Evolutionary conservation across 1,140 invertebrate genomes (phyloP).

Genomic region (Apis mellifera): Amel_HAv3.1 CM009942.2:9124501-9125000

Average conservation of each 20-base stretch:
- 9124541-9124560: background rate
- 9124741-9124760: no score
- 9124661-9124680: background rate
- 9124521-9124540: no score
- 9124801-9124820: background rate
- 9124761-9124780: no score
- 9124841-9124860: background rate
- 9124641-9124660: background rate
- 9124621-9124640: background rate
- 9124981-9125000: background rate
- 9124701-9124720: background rate
- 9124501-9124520: background rate
- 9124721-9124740: no score
- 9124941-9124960: no score
- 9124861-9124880: background rate
- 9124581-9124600: background rate
- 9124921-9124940: no score
- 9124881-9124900: no score
- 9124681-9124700: background rate
- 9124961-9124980: background rate
- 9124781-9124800: no score
- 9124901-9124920: no score
- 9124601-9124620: background rate
- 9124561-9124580: constrained; percentile 1
- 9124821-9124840: no score